phyloP scores from a whole-genome alignment of 2,113 vertebrate species.

The Periophthalmodon schlosseri region DNA sequence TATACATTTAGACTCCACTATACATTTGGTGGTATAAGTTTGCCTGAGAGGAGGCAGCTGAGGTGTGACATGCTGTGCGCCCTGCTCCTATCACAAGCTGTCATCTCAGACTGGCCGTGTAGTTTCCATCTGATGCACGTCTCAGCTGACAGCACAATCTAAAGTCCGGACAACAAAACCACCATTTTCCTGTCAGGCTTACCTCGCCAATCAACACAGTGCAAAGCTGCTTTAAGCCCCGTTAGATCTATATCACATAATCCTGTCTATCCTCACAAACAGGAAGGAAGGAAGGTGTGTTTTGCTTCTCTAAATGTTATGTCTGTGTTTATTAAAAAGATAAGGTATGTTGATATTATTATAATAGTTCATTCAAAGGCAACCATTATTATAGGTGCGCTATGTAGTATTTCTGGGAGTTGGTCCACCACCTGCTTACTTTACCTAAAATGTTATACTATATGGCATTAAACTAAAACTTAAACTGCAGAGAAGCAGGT shows the following conservation, averaged over 20 bases:
- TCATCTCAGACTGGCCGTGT: conserved; percentile 45
- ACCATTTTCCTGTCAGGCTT: conserved; percentile 47
- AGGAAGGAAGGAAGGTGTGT: neutral
- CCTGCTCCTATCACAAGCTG: conserved; percentile 54
- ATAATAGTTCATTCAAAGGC: too few species aligned
- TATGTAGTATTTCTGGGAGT: too few species aligned
- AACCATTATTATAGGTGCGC: too few species aligned
- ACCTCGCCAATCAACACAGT: conserved; percentile 8
- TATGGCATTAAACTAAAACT: too few species aligned
- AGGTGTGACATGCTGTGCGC: conserved; percentile 34
- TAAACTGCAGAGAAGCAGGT: too few species aligned
- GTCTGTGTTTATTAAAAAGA: too few species aligned
- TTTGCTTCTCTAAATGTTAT: neutral
- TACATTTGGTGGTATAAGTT: conserved; percentile 3
- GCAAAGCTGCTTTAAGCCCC: conserved; percentile 28
- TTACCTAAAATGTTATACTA: too few species aligned
- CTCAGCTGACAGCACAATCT: conserved; percentile 39
- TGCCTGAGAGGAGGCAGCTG: conserved; percentile 30
- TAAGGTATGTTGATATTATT: too few species aligned
- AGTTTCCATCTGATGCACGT: conserved; percentile 50
- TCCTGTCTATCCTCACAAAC: conserved; percentile 12
- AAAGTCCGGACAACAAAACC: conserved; percentile 35
- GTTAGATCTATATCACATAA: conserved; percentile 30
- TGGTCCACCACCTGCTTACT: too few species aligned
- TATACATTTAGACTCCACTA: neutral